phyloP scores from a whole-genome alignment of 2,797 vertebrate genomes.

The Cottoperca gobio region DNA sequence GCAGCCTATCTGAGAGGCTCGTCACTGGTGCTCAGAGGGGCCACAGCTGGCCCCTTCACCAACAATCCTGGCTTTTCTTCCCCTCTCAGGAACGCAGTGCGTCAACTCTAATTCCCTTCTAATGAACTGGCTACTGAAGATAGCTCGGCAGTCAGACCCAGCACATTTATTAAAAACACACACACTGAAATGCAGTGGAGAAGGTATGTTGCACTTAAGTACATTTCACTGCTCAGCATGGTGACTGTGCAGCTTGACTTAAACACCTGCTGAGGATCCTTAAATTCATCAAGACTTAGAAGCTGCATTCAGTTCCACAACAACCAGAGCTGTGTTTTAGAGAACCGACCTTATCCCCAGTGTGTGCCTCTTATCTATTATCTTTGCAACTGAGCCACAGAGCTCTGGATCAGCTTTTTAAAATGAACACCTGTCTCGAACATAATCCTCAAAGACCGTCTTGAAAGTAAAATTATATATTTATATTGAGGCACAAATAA shows the following conservation, averaged over 20 bases:
- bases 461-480: neutral
- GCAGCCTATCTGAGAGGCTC: conserved; percentile 76
- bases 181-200: conserved; percentile 42
- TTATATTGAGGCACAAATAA: neutral
- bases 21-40: conserved; percentile 58
- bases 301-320: conserved; percentile 16
- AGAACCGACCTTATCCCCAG: conserved; percentile 4
- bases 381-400: neutral
- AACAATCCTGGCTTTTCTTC: conserved; percentile 75
- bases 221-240: conserved; percentile 45
- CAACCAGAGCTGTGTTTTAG: conserved; percentile 30
- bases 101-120: conserved; percentile 83
- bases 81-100: conserved; percentile 68
- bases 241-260: conserved; percentile 35
- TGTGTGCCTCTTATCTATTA: conserved; percentile 7
- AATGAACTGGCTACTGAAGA: conserved; percentile 80
- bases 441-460: neutral
- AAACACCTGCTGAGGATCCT: conserved; percentile 41
- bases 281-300: conserved; percentile 46
- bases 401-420: neutral
- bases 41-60: conserved; percentile 78
- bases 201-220: conserved; percentile 43
- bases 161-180: conserved; percentile 67
- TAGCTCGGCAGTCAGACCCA: conserved; percentile 57
- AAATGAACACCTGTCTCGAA: neutral